Percentiles rank a stretch among this genome's conserved stretches.
Conservation (phyloP, 2,888 invertebrate genomes). For the Autographa pulchrina region DNA sequence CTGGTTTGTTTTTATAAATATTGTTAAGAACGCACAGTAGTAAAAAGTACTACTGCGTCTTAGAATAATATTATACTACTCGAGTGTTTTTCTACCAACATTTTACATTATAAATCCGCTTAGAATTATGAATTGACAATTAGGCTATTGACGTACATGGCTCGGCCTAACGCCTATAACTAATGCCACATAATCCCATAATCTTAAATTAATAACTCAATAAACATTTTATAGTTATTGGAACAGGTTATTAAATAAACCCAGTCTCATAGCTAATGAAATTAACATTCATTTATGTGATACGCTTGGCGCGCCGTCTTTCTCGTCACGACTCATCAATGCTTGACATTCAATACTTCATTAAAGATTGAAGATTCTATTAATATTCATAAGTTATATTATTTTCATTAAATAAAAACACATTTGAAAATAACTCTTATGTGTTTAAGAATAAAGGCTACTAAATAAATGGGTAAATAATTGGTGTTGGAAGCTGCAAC, state of each 20-base stretch:
- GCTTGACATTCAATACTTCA: slow-evolving; percentile 22
- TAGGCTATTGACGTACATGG: not conserved
- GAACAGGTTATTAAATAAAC: slow-evolving; percentile 33
- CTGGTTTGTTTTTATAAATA: too few species aligned
- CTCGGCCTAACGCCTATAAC: not conserved
- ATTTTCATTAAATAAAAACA: not conserved
- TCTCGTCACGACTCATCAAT: slow-evolving; percentile 47
- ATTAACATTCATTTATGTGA: slow-evolving; percentile 61
- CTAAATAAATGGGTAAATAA: not conserved
- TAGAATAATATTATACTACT: not conserved
- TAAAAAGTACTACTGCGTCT: too few species aligned
- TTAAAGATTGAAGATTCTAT: slow-evolving; percentile 19
- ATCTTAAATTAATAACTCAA: slow-evolving; percentile 7
- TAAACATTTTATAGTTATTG: slow-evolving; percentile 20
- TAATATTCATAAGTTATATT: slow-evolving; percentile 14
- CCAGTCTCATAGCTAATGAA: slow-evolving; percentile 29
- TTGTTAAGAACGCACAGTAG: too few species aligned
- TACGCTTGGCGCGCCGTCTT: slow-evolving; percentile 44
- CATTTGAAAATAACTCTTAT: slow-evolving; percentile 23
- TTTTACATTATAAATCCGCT: not conserved
- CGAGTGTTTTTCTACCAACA: not conserved
- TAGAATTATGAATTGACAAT: not conserved
- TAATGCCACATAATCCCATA: not conserved
- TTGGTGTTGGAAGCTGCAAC: slow-evolving; percentile 20
- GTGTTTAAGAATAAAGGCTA: not conserved